Conservation (phyloP, 2,888 invertebrate genomes). For the Microplitis deprimator region DNA sequence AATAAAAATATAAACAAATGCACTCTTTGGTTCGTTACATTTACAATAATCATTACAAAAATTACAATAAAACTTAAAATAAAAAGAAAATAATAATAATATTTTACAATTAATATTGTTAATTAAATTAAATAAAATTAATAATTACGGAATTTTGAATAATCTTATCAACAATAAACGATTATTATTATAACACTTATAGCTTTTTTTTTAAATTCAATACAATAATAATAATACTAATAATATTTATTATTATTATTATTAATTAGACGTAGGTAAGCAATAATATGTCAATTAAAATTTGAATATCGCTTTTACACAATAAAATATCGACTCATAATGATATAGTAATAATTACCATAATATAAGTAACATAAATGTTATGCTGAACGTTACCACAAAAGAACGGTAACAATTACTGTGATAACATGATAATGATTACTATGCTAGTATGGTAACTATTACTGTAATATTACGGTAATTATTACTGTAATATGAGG, state of each 20-base stretch:
- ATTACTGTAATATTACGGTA: too few species aligned
- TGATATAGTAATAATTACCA: too few species aligned
- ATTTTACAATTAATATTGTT: neutral
- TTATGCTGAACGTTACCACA: too few species aligned
- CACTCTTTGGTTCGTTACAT: neutral
- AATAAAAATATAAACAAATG: neutral
- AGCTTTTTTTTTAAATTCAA: neutral
- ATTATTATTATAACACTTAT: neutral
- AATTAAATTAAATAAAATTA: neutral
- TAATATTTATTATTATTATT: neutral
- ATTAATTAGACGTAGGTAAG: too few species aligned
- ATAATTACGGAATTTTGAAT: neutral
- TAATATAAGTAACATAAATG: too few species aligned
- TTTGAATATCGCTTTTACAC: too few species aligned
- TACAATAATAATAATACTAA: neutral
- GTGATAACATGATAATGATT: too few species aligned
- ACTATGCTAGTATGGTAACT: too few species aligned
- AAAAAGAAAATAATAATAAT: neutral
- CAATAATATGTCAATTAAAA: too few species aligned
- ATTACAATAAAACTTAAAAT: neutral
- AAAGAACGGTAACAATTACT: too few species aligned
- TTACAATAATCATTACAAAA: neutral
- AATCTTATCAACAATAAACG: neutral
- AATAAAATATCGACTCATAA: too few species aligned
- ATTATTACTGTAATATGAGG: too few species aligned